Evolutionary conservation across 2,797 vertebrate species (phyloP).

Genomic region (Furcifer pardalis): DNA sequence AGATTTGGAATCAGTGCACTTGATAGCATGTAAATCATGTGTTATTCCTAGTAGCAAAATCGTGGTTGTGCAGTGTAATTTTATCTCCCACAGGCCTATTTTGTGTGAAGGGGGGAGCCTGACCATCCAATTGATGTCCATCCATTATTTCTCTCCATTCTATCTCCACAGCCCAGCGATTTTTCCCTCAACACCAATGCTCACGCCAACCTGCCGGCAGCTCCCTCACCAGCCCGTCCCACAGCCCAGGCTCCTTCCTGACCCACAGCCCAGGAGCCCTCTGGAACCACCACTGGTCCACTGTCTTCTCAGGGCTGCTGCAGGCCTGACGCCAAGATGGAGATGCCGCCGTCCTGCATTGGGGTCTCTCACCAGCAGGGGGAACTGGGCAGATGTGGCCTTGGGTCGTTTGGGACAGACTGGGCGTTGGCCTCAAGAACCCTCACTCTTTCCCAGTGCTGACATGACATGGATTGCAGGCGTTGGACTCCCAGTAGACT

Average conservation of each 20-base stretch:
- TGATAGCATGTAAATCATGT: too few relatives aligned
- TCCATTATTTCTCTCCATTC: background rate
- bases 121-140: too few relatives aligned
- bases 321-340: background rate
- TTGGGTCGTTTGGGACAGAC: background rate
- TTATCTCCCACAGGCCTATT: too few relatives aligned
- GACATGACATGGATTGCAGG: background rate
- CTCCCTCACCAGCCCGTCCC: conserved; percentile 34
- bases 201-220: background rate
- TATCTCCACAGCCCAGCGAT: conserved; percentile 36
- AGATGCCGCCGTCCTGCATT: background rate
- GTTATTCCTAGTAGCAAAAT: too few relatives aligned
- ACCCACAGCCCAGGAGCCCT: conserved; percentile 23
- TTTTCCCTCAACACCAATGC: conserved; percentile 24
- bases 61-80: too few relatives aligned
- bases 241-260: conserved; percentile 33
- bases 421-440: background rate
- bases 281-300: background rate
- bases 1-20: too few relatives aligned
- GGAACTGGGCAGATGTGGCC: background rate
- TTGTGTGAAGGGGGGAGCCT: too few relatives aligned
- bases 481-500: background rate
- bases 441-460: background rate
- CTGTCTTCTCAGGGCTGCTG: conserved; percentile 48
- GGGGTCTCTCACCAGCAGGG: background rate